Evolutionary conservation across 2,113 vertebrate genomes (phyloP).

Genomic region (Atrichornis clamosus): DNA sequence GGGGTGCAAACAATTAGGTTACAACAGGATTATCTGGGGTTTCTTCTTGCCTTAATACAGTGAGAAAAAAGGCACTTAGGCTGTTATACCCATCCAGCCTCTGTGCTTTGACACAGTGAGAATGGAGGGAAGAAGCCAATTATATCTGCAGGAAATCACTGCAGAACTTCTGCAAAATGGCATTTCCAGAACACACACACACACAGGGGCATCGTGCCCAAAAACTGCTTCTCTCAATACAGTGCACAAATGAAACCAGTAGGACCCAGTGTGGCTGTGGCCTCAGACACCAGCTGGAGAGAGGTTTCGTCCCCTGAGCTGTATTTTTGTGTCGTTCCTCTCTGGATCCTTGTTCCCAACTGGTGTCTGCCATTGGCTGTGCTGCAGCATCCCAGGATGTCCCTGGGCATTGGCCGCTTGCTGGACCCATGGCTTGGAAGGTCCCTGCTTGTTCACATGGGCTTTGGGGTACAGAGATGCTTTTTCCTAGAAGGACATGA

Average conservation of each 20-base stretch:
- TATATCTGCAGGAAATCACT: background rate
- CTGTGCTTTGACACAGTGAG: background rate
- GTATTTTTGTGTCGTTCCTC: background rate
- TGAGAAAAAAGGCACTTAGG: slow-evolving; percentile 23
- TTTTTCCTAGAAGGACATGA: background rate
- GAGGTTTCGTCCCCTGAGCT: background rate
- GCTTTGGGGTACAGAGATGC: background rate
- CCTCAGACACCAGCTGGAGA: background rate
- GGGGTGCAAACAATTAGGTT: slow-evolving; percentile 40
- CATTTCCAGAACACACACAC: background rate
- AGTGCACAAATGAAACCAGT: background rate
- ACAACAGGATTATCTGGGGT: slow-evolving; percentile 32
- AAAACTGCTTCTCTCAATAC: background rate
- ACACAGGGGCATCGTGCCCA: background rate
- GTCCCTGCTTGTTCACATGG: background rate
- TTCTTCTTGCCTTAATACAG: slow-evolving; percentile 6
- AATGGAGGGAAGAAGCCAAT: background rate
- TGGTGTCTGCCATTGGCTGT: no score
- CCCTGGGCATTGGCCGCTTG: background rate
- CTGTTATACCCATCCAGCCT: background rate
- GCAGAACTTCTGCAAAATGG: background rate
- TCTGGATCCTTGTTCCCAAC: background rate
- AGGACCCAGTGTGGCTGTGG: background rate
- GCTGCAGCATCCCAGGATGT: background rate
- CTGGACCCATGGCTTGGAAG: background rate